Base-by-base conservation (phyloP, 2,113 vertebrate genomes). In the Neotragus moschatus region DNA sequence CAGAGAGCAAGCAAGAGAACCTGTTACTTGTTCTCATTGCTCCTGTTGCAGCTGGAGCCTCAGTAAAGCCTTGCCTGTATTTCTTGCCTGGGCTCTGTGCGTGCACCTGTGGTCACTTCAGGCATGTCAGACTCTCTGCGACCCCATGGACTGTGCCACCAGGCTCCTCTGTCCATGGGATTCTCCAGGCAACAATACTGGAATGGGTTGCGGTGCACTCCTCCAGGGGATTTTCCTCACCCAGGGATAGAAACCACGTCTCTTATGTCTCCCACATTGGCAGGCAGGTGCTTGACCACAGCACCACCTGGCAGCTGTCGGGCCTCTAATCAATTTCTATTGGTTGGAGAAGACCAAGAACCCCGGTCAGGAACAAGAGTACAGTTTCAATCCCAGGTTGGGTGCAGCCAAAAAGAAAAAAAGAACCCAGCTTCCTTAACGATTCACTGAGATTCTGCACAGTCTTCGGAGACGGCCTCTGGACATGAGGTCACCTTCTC, bases 261-360 rank as follows among this genome's bases (percentile, higher is more conserved):
- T 75, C 70, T 43, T 43, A 43, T 25, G 70, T 43, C 70, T 43
- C 12, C 39, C 2, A 43, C 23, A 26, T 0, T 43, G 39, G 23
- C 70, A 75, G 39, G 70, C 3, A 0, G 21, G 36, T 75, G 12
- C 70, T 75, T 75, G 21, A 75, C 36, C 39, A 26, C 23, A 26
- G 23, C 70, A 25, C 70, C 36, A 73, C 11, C 36, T 7, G n/a
- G 70, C 0, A 0, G 39, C 39, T 75, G 12, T 75, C 3, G 0
- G 39, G 23, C 23, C 2, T 43, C 70, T 14, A 75, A 43, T 43
- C 36, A 73, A 43, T 43, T 73, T 13, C 70, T 73, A 43, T 73
- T 73, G 21, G 36, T 26, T 14, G 36, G 23, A 75, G 23, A 43
- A 75, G 12, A 43, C 39, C 23, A 26, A 43, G 39, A 75, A 75